Evolutionary conservation across 2,888 invertebrate genomes (phyloP).

Genomic region (Thera britannica): DNA sequence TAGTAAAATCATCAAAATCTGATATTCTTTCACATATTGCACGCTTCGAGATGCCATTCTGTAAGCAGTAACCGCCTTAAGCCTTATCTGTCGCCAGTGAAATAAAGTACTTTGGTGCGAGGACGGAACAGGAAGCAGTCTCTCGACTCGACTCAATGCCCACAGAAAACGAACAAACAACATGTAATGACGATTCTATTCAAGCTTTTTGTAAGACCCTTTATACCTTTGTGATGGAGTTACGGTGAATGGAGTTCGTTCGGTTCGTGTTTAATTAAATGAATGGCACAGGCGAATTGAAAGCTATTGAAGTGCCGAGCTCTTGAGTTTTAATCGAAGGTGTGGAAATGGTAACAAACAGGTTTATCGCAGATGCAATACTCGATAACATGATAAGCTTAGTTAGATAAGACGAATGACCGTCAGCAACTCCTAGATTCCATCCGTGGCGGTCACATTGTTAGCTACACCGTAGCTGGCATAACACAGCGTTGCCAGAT

Average conservation of each 20-base stretch:
- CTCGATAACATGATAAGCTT: conserved; percentile 46
- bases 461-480: conserved; percentile 37
- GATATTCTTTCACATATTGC: too few relatives aligned
- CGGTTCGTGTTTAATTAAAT: conserved; percentile 45
- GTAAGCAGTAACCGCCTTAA: conserved; percentile 25
- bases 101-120: conserved; percentile 49
- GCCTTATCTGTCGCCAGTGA: conserved; percentile 47
- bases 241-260: conserved; percentile 50
- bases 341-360: conserved; percentile 29
- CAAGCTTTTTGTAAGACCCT: conserved; percentile 68
- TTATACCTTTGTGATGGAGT: conserved; percentile 60
- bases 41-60: too few relatives aligned
- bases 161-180: conserved; percentile 65
- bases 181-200: conserved; percentile 68
- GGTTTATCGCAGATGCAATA: conserved; percentile 35
- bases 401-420: conserved; percentile 49
- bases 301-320: conserved; percentile 23
- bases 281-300: conserved; percentile 30
- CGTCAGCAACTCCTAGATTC: conserved; percentile 46
- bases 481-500: conserved; percentile 53
- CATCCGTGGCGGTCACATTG: conserved; percentile 50
- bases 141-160: conserved; percentile 63
- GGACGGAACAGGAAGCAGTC: conserved; percentile 72
- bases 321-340: conserved; percentile 27
- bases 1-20: too few relatives aligned